Conservation (phyloP, 2,113 vertebrate genomes). For the Beaufortia kweichowensis region DNA sequence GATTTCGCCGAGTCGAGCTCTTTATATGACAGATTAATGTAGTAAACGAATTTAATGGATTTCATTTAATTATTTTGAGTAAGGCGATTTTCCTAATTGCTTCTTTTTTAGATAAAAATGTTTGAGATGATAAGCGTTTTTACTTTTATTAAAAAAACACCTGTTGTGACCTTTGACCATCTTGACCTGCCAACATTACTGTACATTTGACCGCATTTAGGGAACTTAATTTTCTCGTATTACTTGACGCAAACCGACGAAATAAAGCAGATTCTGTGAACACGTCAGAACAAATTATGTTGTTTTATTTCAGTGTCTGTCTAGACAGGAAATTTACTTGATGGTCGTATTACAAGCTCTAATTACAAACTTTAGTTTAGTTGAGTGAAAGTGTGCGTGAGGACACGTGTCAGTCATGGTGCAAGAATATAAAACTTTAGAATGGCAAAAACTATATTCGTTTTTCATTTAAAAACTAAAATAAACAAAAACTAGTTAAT, state of each 20-base stretch:
- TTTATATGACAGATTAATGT: constrained; percentile 49
- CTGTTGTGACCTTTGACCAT: constrained; percentile 8
- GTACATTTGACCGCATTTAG: constrained; percentile 54
- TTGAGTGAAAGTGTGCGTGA: constrained; percentile 67
- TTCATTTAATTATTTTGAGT: constrained; percentile 58
- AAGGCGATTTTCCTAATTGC: constrained; percentile 75
- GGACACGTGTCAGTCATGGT: constrained; percentile 2
- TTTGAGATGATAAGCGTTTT: neutral
- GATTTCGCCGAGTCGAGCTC: constrained; percentile 43
- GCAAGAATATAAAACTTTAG: neutral
- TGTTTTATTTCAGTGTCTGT: constrained; percentile 73
- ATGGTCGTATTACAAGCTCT: constrained; percentile 68
- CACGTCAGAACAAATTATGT: constrained; percentile 71
- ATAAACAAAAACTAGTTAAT: no score
- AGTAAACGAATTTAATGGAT: constrained; percentile 55
- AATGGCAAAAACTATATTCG: no score
- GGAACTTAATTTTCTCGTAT: constrained; percentile 72
- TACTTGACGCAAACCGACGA: constrained; percentile 63
- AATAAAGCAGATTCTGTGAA: constrained; percentile 77
- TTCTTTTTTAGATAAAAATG: constrained; percentile 57
- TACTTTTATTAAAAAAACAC: neutral
- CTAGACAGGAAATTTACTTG: constrained; percentile 67
- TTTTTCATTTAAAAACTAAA: no score
- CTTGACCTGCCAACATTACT: constrained; percentile 15
- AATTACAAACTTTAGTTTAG: constrained; percentile 67